phyloP scores from a whole-genome alignment of 1,140 invertebrate species.

The Mycetomoellerius zeteki region DNA sequence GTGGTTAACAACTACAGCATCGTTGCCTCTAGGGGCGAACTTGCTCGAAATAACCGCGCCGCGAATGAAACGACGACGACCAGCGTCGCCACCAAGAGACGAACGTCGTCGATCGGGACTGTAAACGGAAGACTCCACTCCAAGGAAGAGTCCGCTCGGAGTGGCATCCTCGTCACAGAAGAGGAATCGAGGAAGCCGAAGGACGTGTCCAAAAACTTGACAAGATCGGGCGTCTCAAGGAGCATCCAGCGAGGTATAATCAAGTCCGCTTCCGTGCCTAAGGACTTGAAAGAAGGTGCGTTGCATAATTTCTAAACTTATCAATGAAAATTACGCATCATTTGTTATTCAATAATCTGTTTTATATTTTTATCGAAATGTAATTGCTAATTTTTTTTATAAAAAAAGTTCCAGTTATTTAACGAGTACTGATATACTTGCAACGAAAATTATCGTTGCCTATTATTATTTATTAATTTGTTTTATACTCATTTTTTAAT shows the following conservation, averaged over 20 bases:
- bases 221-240: constrained; percentile 29
- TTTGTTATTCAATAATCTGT: not conserved
- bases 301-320: constrained; percentile 4
- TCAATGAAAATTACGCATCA: not conserved
- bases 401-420: not conserved
- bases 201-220: constrained; percentile 17
- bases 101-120: constrained; percentile 52
- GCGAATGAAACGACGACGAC: constrained; percentile 74
- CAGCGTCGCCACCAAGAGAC: constrained; percentile 59
- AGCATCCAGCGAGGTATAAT: constrained; percentile 55
- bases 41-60: constrained; percentile 80
- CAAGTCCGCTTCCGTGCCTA: constrained; percentile 80
- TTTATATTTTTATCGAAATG: not conserved
- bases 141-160: constrained; percentile 60
- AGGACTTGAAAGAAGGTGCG: constrained; percentile 80
- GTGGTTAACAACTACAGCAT: constrained; percentile 79
- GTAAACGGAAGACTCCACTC: constrained; percentile 63
- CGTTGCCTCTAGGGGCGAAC: constrained; percentile 81
- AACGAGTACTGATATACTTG: not conserved
- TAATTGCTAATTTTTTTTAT: not conserved
- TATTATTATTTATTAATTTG: not conserved
- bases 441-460: not conserved
- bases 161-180: constrained; percentile 45
- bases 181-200: not conserved
- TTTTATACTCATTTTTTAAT: not conserved